phyloP scores from a whole-genome alignment of 2,113 vertebrate species.

The Laticauda laticaudata region DNA sequence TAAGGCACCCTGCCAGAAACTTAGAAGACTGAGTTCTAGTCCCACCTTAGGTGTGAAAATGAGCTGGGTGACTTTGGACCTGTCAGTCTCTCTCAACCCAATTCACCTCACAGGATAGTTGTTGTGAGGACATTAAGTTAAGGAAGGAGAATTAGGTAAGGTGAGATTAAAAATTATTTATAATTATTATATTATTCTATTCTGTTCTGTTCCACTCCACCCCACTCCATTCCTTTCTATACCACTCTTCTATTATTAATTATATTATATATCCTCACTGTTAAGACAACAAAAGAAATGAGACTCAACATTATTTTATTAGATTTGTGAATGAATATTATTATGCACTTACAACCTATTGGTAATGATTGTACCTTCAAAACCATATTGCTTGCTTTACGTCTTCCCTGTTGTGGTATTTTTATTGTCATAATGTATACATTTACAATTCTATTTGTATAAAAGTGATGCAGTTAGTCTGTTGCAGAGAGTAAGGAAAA shows the following conservation, averaged over 20 bases:
- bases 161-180: neutral
- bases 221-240: neutral
- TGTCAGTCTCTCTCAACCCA: neutral
- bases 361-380: neutral
- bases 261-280: neutral
- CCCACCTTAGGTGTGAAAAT: neutral
- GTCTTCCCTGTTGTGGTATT: neutral
- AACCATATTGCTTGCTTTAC: neutral
- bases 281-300: neutral
- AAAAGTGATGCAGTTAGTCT: neutral
- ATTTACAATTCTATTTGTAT: neutral
- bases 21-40: neutral
- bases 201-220: too few relatives aligned
- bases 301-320: neutral
- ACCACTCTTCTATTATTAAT: too few relatives aligned
- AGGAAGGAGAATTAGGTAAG: neutral
- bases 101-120: neutral
- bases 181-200: neutral
- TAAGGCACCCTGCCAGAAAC: neutral
- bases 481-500: neutral
- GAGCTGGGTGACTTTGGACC: neutral
- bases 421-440: neutral
- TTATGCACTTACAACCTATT: neutral
- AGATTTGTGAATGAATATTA: neutral
- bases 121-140: neutral